A percentile compares a stretch with the other conserved stretches of the same genome.
phyloP scores from a whole-genome alignment of 1,140 invertebrate species.

The Drosophila navojoa region DNA sequence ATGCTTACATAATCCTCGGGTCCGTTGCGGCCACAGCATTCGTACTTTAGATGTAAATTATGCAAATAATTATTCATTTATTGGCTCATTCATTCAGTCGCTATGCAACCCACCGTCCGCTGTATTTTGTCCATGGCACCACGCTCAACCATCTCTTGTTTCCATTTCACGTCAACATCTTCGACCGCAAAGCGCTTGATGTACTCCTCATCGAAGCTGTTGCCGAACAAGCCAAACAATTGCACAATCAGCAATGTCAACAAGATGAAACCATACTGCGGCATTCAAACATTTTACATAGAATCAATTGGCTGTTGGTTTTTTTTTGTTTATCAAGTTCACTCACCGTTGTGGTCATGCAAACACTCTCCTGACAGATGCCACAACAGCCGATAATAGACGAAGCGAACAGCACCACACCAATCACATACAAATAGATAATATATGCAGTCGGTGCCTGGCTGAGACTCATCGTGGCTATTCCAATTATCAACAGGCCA shows the following conservation, averaged over 20 bases:
- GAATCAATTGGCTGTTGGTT: slow-evolving; percentile 2
- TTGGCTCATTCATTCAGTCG: no score
- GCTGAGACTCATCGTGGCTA: slow-evolving; percentile 49
- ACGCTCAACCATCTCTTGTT: slow-evolving; percentile 43
- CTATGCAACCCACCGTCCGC: slow-evolving; percentile 31
- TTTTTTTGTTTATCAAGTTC: slow-evolving; percentile 15
- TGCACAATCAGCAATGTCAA: slow-evolving; percentile 53
- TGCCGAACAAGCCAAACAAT: slow-evolving; percentile 52
- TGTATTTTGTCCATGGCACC: slow-evolving; percentile 60
- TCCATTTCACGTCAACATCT: slow-evolving; percentile 59
- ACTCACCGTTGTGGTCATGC: slow-evolving; percentile 74
- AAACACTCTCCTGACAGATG: slow-evolving; percentile 73
- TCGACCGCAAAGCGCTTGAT: slow-evolving; percentile 54
- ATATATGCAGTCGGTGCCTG: slow-evolving; percentile 57
- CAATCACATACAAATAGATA: slow-evolving; percentile 57
- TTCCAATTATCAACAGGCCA: slow-evolving; percentile 57
- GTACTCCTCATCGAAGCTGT: slow-evolving; percentile 54
- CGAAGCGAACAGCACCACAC: slow-evolving; percentile 62
- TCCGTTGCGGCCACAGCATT: slow-evolving; percentile 65
- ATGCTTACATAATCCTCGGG: slow-evolving; percentile 67
- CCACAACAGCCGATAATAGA: slow-evolving; percentile 75
- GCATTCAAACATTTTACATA: not conserved
- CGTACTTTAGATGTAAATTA: slow-evolving; percentile 38
- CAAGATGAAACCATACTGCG: slow-evolving; percentile 68
- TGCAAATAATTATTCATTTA: no score